Evolutionary conservation across 2,797 vertebrate species (phyloP).

Genomic region (Phoeniculus purpureus): DNA sequence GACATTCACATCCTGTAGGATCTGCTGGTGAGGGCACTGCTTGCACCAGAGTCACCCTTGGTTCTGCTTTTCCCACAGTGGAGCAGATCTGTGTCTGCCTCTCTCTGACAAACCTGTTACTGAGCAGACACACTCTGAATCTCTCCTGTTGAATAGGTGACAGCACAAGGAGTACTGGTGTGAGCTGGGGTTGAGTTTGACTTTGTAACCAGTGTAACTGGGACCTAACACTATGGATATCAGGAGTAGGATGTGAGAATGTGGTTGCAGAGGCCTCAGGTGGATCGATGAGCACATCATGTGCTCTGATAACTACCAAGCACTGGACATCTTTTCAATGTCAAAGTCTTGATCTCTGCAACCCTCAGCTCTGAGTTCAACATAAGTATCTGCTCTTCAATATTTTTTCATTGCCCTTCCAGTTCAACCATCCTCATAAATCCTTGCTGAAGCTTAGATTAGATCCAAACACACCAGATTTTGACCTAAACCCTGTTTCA

Average conservation of each 20-base stretch:
- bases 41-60: too few relatives aligned
- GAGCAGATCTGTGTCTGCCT: not conserved
- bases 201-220: fast-evolving
- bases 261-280: not conserved
- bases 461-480: not conserved
- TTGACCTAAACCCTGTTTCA: not conserved
- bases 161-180: fast-evolving
- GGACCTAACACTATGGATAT: not conserved
- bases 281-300: not conserved
- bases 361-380: not conserved
- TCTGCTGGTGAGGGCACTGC: not conserved
- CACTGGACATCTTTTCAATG: too few relatives aligned
- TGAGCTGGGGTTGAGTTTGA: fast-evolving
- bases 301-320: not conserved
- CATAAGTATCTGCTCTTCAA: not conserved
- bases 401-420: not conserved
- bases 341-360: not conserved
- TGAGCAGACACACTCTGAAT: fast-evolving
- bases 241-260: not conserved
- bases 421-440: not conserved
- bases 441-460: not conserved
- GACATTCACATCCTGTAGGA: not conserved
- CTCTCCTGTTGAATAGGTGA: not conserved
- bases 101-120: not conserved
- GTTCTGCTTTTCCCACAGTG: not conserved